Base-by-base conservation (phyloP, 2,888 invertebrate genomes). In the Stictocephala bisonia region DNA sequence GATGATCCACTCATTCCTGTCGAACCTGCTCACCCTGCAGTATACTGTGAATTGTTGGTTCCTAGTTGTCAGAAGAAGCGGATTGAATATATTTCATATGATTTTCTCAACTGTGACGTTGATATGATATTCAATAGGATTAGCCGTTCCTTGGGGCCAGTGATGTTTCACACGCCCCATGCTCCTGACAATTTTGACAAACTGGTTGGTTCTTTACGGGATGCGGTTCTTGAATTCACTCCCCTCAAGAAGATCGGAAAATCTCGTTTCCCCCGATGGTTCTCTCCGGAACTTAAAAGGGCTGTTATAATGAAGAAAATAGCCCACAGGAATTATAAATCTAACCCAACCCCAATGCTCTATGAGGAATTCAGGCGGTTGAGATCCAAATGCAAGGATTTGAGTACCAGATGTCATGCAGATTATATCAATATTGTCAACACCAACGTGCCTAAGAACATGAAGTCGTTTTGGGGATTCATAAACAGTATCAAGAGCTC, bases 401-500 rank as follows among this genome's bases (percentile, higher is more conserved):
- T 51, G 24, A 51, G 51, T 11, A 13, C 24, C 51, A 51, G 51
- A 51, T 51, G 51, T 26, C 11, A 26, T 51, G 26, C 24, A 2
- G 51, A 51, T 1, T 51, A 3, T 24, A 51, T 51, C 4, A 13
- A 9, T 4, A 22, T 2, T 29, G 58, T 58, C 20, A 58, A 58
- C 18, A 18, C 29, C 2, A 18, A 31, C 31, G 29, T 58, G 15
- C 9, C 29, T 4, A n/a, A 18, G 18, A 58, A 58, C 31, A n/a
- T 58, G 7, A 58, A 58, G 15, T 27, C 58, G 3, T 58, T 58
- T 15, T 58, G 58, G 58, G 58, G 58, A 3, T 58, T 58, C 18
- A 20, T 58, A 4, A 58, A 58, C 20, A 18, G 58, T 22, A 53
- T 50, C 2, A 50, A 41, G 41, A 3, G 41, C n/a, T n/a, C n/a